Base-by-base conservation (phyloP, 2,113 vertebrate species). In the Protobothrops flavoviridis region DNA sequence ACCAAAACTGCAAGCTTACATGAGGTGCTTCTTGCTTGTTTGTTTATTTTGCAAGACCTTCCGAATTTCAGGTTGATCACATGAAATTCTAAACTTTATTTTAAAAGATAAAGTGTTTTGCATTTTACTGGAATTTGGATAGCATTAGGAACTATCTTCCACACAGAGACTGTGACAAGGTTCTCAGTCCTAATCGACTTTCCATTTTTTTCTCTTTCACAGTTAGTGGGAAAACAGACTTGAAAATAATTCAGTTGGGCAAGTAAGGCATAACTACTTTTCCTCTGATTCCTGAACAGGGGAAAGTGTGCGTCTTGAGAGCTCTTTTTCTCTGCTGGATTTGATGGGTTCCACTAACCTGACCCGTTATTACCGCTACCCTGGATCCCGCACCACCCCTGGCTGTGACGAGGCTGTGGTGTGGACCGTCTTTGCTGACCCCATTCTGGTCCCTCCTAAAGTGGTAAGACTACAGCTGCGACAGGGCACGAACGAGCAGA, bases 381-480 rank as follows among this genome's bases (percentile, higher is more conserved):
- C 86, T 2, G 98, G 98, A 45, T 98, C 98, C 4, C 94, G 98
- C 2, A 98, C 98, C 39, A 98, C 97, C 0, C 98, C 98, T 1
- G n/a, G 23, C 0, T 98, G 98, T 74, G 89, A 97, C 0, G 96
- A 98, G 95, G 96, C 92, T 0, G 97, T 98, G 39, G 92, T 98
- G 1, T 98, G 98, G 98, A 98, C 97, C 0, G 33, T 98, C 45
- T 98, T 98, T 43, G 94, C 96, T 91, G 93, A 98, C 1, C 69
- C 97, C 3, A 48, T 98, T 29, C 94, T 91, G 33, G 89, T 98
- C 87, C 94, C 97, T 7, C 17, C 85, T 2, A 33, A 45, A 0
- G 93, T 98, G 97, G 98, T 98, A 95, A 29, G 97, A 55, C n/a
- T 23, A 24, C 15, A 11, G 45, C 33, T 5, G 1, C 43, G 24